Base-by-base conservation (phyloP, 2,888 invertebrate genomes). In the Acleris sparsana region DNA sequence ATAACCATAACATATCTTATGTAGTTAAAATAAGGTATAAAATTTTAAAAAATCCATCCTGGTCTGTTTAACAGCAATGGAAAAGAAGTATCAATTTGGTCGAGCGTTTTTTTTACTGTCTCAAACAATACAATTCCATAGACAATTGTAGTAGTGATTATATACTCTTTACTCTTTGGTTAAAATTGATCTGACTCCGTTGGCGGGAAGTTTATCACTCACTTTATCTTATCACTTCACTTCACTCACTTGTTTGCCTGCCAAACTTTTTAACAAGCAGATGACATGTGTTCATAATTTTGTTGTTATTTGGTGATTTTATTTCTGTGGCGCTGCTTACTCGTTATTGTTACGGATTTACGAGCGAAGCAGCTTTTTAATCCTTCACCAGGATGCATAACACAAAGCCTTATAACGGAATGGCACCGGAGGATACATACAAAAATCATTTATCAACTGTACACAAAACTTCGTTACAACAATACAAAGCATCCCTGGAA, bases 401-500 rank as follows among this genome's bases (percentile, higher is more conserved):
- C 67, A 63, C 64, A 25, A 58, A 69, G 57, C 52, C 68, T 53
- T 29, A 55, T 58, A 18, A 60, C 39, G 57, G 71, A 9, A 55
- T 76, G 39, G 63, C 80, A 5, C 75, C 75, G 5, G 80, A 82
- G 72, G 74, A 78, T 62, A 67, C 46, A 9, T 17, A 69, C 25
- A 69, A 73, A 53, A 74, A 76, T 48, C 75, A 79, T 70, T 62
- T 81, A 39, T 69, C 72, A 53, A 68, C 75, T 17, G 69, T 75
- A 16, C 75, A 78, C 64, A 83, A 72, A 64, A 73, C 79, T 13
- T 70, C 72, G 22, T 55, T 84, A 25, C 78, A 82, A 57, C 79
- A 80, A 17, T 81, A 80, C 46, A 81, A 81, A 70, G 29, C 74
- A 57, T 84, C 82, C 17, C 55, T 82, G 4, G 58, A 73, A 72